These are phyloP conservation scores for Embiotoca jacksoni DNA, from an alignment of 2,113 vertebrate genomes.

Conservation along the genomic window DNA sequence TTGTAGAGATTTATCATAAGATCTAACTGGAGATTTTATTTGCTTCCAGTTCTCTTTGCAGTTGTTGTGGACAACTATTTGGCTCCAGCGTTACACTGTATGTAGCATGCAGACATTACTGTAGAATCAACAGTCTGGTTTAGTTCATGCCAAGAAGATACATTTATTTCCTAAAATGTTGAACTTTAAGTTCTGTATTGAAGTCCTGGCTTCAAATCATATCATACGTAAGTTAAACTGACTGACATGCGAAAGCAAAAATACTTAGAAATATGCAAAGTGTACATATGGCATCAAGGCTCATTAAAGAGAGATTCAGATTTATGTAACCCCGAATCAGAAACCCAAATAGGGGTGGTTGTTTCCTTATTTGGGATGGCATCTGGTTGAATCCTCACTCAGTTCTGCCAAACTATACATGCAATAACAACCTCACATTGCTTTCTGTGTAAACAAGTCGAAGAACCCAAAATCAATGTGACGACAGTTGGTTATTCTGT, in stretches of 20 bases:
- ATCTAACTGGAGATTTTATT: not conserved
- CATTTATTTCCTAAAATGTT: no score
- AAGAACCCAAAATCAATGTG: not conserved
- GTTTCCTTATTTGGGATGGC: not conserved
- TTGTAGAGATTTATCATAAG: not conserved
- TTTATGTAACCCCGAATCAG: not conserved
- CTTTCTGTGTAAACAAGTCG: not conserved
- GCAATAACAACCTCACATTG: not conserved
- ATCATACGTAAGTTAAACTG: not conserved
- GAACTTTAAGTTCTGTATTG: no score
- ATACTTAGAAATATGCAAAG: no score
- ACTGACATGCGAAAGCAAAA: not conserved
- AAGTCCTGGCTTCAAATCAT: not conserved
- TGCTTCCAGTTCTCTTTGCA: not conserved
- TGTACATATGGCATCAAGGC: not conserved
- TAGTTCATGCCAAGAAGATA: not conserved
- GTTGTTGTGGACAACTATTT: not conserved
- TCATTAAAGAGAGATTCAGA: not conserved
- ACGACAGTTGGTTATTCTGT: conserved; percentile 11
- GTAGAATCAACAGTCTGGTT: conserved; percentile 2
- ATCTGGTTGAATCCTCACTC: not conserved
- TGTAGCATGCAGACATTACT: conserved; percentile 9
- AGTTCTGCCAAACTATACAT: conserved; percentile 2
- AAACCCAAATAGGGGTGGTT: not conserved
- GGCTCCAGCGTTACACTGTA: not conserved